Percentiles rank a stretch among this genome's conserved stretches.
phyloP scores from a whole-genome alignment of 2,888 invertebrate genomes.

The Malacosoma neustria region DNA sequence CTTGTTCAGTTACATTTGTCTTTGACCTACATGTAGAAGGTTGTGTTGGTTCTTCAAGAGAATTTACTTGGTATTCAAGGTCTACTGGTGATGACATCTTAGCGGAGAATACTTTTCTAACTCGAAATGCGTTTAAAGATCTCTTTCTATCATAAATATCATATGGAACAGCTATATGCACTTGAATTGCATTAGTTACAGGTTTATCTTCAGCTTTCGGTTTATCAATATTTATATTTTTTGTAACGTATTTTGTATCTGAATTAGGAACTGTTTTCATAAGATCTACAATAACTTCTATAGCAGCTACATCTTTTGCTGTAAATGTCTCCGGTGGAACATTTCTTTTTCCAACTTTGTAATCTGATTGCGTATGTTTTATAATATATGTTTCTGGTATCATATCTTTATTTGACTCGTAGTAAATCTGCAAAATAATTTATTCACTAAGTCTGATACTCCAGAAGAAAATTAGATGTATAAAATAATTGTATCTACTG shows the following conservation, averaged over 20 bases:
- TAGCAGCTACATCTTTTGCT: constrained; percentile 45
- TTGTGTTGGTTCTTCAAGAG: constrained; percentile 23
- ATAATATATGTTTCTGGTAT: neutral
- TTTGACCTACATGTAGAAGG: neutral
- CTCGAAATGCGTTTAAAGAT: constrained; percentile 24
- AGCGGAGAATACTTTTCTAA: constrained; percentile 47
- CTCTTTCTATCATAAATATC: constrained; percentile 26
- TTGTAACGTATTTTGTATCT: constrained; percentile 14
- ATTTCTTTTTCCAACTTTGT: neutral
- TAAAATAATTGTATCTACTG: too few relatives aligned
- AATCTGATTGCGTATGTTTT: neutral
- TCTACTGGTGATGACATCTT: constrained; percentile 48
- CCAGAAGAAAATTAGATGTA: too few relatives aligned
- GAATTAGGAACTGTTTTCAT: constrained; percentile 26
- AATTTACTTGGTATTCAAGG: constrained; percentile 46
- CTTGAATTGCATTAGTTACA: constrained; percentile 30
- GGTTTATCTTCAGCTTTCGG: constrained; percentile 4
- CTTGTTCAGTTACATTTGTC: constrained; percentile 7
- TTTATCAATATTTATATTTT: neutral
- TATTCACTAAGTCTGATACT: too few relatives aligned
- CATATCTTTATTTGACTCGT: neutral
- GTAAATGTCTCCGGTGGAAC: constrained; percentile 21
- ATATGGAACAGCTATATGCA: constrained; percentile 45
- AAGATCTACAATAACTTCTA: constrained; percentile 49
- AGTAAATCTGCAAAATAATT: neutral